Base-by-base conservation (phyloP, 2,888 invertebrate species). In the Latheticus oryzae region DNA sequence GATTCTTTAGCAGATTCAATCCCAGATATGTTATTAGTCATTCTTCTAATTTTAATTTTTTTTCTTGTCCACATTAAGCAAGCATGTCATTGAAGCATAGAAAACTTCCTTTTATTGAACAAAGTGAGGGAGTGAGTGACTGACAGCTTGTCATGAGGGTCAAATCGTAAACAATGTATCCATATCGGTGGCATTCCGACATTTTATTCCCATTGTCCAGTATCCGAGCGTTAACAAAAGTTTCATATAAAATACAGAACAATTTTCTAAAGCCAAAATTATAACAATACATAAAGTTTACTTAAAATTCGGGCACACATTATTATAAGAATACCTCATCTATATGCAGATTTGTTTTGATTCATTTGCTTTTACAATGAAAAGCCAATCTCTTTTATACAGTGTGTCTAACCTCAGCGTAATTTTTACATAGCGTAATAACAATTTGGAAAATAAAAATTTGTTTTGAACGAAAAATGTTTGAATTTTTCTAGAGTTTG, bases 331-430 rank as follows among this genome's bases (percentile, higher is more conserved):
- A 69, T 65, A 64, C 66, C 69, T 71, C 65, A 69, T 72, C 70
- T 72, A 68, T 71, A 72, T 71, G 70, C 72, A 69, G 70, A 63
- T 63, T 55, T 62, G 62, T 63, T 67, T 63, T 65, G 70, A 70
- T 69, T 67, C 56, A 62, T 64, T 66, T 64, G 62, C 62, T 47
- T 64, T 63, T 58, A 57, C 62, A 60, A 65, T 60, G 52, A 63
- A 52, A 37, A 48, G 32, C 12, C 42, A 54, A 38, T 17, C 35
- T 55, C 52, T 48, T 40, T n/a, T n/a, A n/a, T n/a, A n/a, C n/a
- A n/a, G n/a, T n/a, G n/a, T n/a, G n/a, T n/a, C n/a, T n/a, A n/a
- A n/a, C n/a, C n/a, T n/a, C n/a, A n/a, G n/a, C n/a, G n/a, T n/a
- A n/a, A n/a, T n/a, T n/a, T n/a, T n/a, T n/a, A n/a, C n/a, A n/a